A percentile compares a stretch with the other conserved stretches of the same genome.
Evolutionary conservation across 2,888 invertebrate genomes (phyloP).

Genomic region (Dicyrtoma fusca): DNA sequence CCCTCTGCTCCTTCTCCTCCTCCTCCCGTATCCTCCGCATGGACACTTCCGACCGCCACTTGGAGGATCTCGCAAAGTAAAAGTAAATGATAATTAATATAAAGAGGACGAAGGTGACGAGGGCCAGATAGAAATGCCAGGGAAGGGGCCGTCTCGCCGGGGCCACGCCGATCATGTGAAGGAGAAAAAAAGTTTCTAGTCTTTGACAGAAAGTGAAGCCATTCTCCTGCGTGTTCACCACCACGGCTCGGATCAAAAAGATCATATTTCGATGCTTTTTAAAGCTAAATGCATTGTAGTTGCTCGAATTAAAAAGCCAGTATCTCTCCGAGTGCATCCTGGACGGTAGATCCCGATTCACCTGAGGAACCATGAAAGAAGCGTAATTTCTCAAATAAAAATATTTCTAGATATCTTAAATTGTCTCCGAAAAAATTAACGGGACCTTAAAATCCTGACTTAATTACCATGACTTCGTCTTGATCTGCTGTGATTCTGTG

Average conservation of each 20-base stretch:
- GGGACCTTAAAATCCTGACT: too few relatives aligned
- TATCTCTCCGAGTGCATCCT: neutral
- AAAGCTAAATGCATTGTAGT: conserved; percentile 47
- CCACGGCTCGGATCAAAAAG: conserved; percentile 50
- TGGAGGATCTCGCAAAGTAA: conserved; percentile 41
- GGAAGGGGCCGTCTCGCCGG: conserved; percentile 46
- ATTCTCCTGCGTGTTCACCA: conserved; percentile 51
- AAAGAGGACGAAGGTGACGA: conserved; percentile 38
- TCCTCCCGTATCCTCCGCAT: conserved; percentile 6
- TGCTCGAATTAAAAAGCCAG: conserved; percentile 46
- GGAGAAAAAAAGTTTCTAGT: conserved; percentile 51
- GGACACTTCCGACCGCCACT: conserved; percentile 35
- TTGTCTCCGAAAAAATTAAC: too few relatives aligned
- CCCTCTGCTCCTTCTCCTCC: conserved; percentile 20
- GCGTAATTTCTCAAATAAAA: neutral
- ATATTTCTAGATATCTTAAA: too few relatives aligned
- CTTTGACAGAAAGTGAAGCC: conserved; percentile 50
- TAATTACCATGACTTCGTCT: conserved; percentile 4
- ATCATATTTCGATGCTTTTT: conserved; percentile 48
- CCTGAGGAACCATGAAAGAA: neutral
- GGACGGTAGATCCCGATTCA: neutral
- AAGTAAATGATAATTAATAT: conserved; percentile 42
- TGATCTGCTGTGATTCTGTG: neutral
- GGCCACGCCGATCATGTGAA: conserved; percentile 47
- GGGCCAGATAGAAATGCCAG: conserved; percentile 39